phyloP scores from a whole-genome alignment of 2,797 vertebrate species.

The Furcifer pardalis region DNA sequence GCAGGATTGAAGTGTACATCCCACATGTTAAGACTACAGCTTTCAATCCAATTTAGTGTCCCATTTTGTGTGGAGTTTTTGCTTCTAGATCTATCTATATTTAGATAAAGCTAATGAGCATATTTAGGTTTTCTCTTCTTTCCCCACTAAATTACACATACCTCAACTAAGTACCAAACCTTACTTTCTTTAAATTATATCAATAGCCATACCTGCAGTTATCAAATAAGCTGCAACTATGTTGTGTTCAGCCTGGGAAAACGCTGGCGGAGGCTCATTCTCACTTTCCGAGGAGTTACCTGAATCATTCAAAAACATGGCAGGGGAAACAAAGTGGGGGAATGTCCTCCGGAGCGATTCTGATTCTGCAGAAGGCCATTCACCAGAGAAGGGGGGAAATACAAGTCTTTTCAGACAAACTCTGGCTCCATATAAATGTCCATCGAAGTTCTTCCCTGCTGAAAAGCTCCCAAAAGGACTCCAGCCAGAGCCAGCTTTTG shows the following conservation, averaged over 20 bases:
- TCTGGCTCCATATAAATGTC: constrained; percentile 55
- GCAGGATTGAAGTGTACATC: constrained; percentile 43
- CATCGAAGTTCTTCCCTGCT: neutral
- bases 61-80: constrained; percentile 35
- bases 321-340: constrained; percentile 50
- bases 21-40: neutral
- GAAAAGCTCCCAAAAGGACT: constrained; percentile 55
- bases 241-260: constrained; percentile 92
- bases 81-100: neutral
- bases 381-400: constrained; percentile 8
- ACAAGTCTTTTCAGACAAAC: constrained; percentile 49
- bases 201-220: constrained; percentile 86
- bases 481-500: constrained; percentile 60
- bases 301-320: constrained; percentile 72
- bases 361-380: constrained; percentile 45
- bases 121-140: neutral
- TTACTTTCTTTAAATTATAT: neutral
- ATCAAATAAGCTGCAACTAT: constrained; percentile 94
- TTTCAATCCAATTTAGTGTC: constrained; percentile 37
- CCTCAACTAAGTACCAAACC: constrained; percentile 17
- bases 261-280: constrained; percentile 83
- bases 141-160: constrained; percentile 5
- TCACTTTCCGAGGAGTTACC: constrained; percentile 76
- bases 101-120: constrained; percentile 6
- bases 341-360: constrained; percentile 45